A percentile compares a stretch with the other conserved stretches of the same genome.
Evolutionary conservation across 2,797 vertebrate species (phyloP).

Genomic region (Manis crassicaudata): DNA sequence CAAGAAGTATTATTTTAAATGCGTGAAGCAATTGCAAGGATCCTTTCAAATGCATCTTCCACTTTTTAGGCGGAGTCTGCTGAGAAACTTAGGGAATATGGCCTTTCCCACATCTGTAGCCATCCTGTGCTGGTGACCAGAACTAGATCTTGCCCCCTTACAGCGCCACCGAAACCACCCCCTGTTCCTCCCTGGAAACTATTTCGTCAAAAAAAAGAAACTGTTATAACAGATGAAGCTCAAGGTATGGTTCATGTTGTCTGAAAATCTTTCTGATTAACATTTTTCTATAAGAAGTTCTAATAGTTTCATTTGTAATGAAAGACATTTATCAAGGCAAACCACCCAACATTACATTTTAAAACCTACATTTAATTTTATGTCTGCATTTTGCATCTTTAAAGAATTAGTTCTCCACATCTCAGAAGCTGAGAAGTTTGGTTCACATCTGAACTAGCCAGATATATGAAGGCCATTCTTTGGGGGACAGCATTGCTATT

Average conservation of each 20-base stretch:
- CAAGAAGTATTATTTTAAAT: not conserved
- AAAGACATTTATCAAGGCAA: not conserved
- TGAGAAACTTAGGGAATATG: slow-evolving; percentile 91
- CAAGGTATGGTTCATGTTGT: slow-evolving; percentile 80
- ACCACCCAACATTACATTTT: not conserved
- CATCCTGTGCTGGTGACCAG: slow-evolving; percentile 91
- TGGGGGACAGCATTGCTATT: not conserved
- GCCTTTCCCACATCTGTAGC: slow-evolving; percentile 90
- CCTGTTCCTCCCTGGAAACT: slow-evolving; percentile 91
- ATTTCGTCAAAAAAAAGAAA: slow-evolving; percentile 89
- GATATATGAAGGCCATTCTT: not conserved
- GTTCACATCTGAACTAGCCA: not conserved
- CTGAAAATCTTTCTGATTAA: not conserved
- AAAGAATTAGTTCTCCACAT: not conserved
- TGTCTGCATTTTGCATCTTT: not conserved
- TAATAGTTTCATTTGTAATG: not conserved
- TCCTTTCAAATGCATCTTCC: not conserved
- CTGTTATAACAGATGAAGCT: slow-evolving; percentile 89
- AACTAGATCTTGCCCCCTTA: slow-evolving; percentile 91
- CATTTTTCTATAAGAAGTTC: not conserved
- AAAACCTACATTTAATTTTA: not conserved
- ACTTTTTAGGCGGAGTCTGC: slow-evolving; percentile 89
- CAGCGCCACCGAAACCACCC: slow-evolving; percentile 83
- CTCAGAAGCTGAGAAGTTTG: not conserved
- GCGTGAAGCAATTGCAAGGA: not conserved